phyloP scores from a whole-genome alignment of 2,113 vertebrate genomes.

The Arenaria interpres region DNA sequence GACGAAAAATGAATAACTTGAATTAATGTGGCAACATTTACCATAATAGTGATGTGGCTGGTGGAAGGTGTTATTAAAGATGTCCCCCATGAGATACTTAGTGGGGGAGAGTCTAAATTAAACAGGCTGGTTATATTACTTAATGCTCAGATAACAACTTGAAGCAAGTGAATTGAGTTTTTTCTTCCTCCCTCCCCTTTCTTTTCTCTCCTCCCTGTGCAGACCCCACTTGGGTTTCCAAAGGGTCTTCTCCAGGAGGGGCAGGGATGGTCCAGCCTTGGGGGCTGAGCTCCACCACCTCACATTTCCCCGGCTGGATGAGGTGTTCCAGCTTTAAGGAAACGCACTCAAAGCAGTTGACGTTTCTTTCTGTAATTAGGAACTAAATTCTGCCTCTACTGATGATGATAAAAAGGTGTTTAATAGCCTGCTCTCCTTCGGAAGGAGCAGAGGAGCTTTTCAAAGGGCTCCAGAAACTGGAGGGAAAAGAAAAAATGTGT shows the following conservation, averaged over 20 bases:
- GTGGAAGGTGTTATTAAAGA: conserved; percentile 27
- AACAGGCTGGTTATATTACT: conserved; percentile 37
- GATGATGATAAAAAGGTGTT: not conserved
- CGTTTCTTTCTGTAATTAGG: not conserved
- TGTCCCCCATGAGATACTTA: conserved; percentile 15
- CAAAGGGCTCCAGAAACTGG: not conserved
- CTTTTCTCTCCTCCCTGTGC: too few species aligned
- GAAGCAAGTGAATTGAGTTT: not conserved
- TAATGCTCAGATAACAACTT: not conserved
- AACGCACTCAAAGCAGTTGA: too few species aligned
- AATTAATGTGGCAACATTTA: not conserved
- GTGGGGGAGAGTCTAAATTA: conserved; percentile 12
- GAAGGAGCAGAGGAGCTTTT: not conserved
- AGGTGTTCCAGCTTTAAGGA: not conserved
- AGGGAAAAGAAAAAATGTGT: accelerated
- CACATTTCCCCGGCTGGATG: accelerated
- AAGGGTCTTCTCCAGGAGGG: not conserved
- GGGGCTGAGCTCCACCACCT: not conserved
- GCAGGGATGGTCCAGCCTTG: not conserved
- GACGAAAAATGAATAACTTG: not conserved
- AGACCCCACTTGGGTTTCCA: not conserved
- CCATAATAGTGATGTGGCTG: not conserved
- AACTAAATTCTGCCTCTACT: not conserved
- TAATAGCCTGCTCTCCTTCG: not conserved
- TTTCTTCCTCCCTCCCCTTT: not conserved